Conservation (phyloP, 2,888 invertebrate genomes). For the Leucania comma region DNA sequence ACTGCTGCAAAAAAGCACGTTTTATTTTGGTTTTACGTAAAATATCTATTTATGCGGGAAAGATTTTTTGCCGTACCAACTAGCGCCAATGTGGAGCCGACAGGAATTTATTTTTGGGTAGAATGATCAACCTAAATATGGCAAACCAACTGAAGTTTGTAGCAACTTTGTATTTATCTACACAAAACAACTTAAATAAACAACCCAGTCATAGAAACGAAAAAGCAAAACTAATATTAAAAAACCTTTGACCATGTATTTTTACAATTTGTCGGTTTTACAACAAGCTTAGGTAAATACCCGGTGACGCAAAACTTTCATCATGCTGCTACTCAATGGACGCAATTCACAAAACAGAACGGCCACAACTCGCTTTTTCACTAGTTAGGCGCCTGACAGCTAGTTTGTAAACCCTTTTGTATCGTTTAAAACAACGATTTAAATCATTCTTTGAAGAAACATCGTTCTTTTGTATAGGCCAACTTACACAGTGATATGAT, state of each 20-base stretch:
- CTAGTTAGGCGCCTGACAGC: slow-evolving; percentile 34
- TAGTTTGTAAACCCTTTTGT: slow-evolving; percentile 45
- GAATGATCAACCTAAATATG: background rate
- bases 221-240: slow-evolving; percentile 14
- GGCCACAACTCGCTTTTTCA: slow-evolving; percentile 34
- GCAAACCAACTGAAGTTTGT: background rate
- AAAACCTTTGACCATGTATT: slow-evolving; percentile 24
- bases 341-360: slow-evolving; percentile 37
- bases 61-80: background rate
- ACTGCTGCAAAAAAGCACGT: slow-evolving; percentile 28
- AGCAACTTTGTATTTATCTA: background rate
- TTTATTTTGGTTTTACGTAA: slow-evolving; percentile 27
- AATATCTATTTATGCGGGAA: slow-evolving; percentile 2
- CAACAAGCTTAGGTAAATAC: slow-evolving; percentile 14
- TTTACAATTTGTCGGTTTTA: slow-evolving; percentile 23
- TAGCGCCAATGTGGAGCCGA: background rate
- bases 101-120: background rate
- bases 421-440: slow-evolving; percentile 38
- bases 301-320: slow-evolving; percentile 35
- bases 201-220: background rate
- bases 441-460: slow-evolving; percentile 60
- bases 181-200: background rate
- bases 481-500: slow-evolving; percentile 68
- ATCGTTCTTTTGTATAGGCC: slow-evolving; percentile 58
- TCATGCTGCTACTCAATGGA: slow-evolving; percentile 2